These are phyloP conservation scores for Papilio polytes DNA, from an alignment of 1,140 invertebrate genomes.

Conservation along the genomic window DNA sequence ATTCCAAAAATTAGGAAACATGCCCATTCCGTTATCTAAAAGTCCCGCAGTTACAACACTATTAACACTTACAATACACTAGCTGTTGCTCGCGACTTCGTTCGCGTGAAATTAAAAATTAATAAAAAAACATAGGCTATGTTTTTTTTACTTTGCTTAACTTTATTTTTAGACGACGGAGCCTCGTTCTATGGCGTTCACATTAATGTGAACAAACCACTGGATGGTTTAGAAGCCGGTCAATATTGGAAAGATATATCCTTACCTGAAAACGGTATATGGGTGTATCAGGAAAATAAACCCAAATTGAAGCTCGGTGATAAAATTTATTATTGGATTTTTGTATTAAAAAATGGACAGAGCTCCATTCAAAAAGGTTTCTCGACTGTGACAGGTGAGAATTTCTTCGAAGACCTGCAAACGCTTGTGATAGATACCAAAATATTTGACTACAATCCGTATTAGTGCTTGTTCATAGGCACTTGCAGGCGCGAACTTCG, in stretches of 20 bases:
- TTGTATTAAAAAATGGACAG: slow-evolving; percentile 88
- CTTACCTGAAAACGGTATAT: slow-evolving; percentile 86
- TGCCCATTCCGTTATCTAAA: too few relatives aligned
- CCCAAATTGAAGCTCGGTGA: slow-evolving; percentile 86
- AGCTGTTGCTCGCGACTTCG: too few relatives aligned
- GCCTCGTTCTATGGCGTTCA: slow-evolving; percentile 90
- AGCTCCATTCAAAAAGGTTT: slow-evolving; percentile 85
- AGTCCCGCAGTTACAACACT: too few relatives aligned
- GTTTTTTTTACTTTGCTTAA: too few relatives aligned
- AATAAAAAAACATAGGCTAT: too few relatives aligned
- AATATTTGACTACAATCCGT: too few relatives aligned
- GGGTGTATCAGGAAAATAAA: slow-evolving; percentile 87
- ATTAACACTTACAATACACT: too few relatives aligned
- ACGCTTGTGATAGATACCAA: too few relatives aligned
- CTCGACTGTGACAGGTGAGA: slow-evolving; percentile 82
- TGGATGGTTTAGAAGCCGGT: slow-evolving; percentile 88
- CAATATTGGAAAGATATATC: slow-evolving; percentile 87
- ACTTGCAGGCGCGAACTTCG: too few relatives aligned
- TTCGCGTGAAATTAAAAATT: too few relatives aligned
- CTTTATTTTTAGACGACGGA: slow-evolving; percentile 83
- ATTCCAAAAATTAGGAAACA: too few relatives aligned
- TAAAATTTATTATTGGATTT: slow-evolving; percentile 90
- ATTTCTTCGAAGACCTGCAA: not conserved
- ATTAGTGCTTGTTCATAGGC: too few relatives aligned
- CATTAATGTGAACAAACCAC: slow-evolving; percentile 89